Base-by-base conservation (phyloP, 2,797 vertebrate species). In the Australoheros facetus region DNA sequence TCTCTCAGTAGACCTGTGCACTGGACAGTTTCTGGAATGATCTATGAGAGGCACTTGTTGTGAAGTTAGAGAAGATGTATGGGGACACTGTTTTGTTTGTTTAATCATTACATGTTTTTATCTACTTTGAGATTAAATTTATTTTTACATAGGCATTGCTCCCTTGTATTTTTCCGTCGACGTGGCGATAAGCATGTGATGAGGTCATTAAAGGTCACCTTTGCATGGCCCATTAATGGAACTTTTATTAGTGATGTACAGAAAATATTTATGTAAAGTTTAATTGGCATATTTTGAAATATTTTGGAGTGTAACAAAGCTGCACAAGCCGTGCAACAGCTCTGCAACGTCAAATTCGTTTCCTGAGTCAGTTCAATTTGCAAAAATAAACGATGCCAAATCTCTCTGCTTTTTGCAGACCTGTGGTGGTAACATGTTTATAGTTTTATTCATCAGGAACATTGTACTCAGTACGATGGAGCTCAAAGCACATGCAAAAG, bases 91-190 rank as follows among this genome's bases (percentile, higher is more conserved):
- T 53, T 55, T 26, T 53, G 56, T 82, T 71, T 77, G 45, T 21
- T 76, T 77, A 80, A 81, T 37, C 30, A 83, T 89, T 59, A 76
- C 75, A 60, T 89, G 87, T 88, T 87, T 78, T 89, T 78, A 87
- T 85, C 74, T 89, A 75, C 84, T 83, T 83, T 85, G 69, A 90
- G 89, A 93, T 92, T 82, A 93, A 91, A 90, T 92, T 75, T 90
- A 90, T 92, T 93, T 94, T 92, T 90, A 87, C 84, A 88, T 79
- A 87, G 57, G 78, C 7, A 8, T 54, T 48, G 9, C 78, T 88
- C 66, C 76, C 14, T 55, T 75, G 19, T 66, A 26, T 45, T 84
- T 84, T 82, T 39, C 53, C 30, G 42, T 77, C 14, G 26, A 3
- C 21, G 7, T 13, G 55, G 42, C 39, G 37, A 34, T 48, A 48